A percentile compares a stretch with the other conserved stretches of the same genome.
These are phyloP conservation scores for Hyalella azteca DNA, from an alignment of 2,888 invertebrate genomes.

Conservation along the genomic window DNA sequence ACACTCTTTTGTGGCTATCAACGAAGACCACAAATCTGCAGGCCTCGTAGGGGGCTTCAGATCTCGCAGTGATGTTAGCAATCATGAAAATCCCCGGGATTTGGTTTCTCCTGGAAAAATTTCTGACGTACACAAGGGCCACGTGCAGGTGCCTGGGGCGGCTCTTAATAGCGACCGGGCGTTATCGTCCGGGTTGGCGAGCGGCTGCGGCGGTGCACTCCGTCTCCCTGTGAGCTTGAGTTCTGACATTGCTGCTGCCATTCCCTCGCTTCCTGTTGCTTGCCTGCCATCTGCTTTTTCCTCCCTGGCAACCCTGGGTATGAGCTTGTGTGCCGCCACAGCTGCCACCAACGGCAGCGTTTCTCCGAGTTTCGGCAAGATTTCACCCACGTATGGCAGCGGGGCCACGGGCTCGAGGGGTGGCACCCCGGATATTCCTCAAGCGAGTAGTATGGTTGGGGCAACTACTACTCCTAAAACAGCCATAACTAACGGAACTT, in stretches of 20 bases:
- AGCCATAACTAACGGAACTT: neutral
- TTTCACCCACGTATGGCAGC: slow-evolving; percentile 5
- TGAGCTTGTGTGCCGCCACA: slow-evolving; percentile 6
- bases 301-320: neutral
- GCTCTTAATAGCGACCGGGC: too few relatives aligned
- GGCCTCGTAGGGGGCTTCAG: too few relatives aligned
- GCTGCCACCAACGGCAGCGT: slow-evolving; percentile 6
- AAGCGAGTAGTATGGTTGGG: neutral
- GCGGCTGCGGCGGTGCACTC: too few relatives aligned
- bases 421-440: slow-evolving; percentile 19
- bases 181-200: too few relatives aligned
- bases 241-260: neutral
- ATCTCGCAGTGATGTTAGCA: too few relatives aligned
- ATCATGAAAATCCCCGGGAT: too few relatives aligned
- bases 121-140: too few relatives aligned
- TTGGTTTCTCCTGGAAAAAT: too few relatives aligned
- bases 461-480: neutral
- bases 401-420: slow-evolving; percentile 12
- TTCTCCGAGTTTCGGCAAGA: slow-evolving; percentile 4
- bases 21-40: too few relatives aligned
- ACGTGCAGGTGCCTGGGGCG: too few relatives aligned
- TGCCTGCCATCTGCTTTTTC: slow-evolving; percentile 15
- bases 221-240: neutral
- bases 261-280: neutral
- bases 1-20: too few relatives aligned